phyloP scores from a whole-genome alignment of 30 jellyfish, hydroid and myxozoan genomes.

The Catostylus mosaicus region DNA sequence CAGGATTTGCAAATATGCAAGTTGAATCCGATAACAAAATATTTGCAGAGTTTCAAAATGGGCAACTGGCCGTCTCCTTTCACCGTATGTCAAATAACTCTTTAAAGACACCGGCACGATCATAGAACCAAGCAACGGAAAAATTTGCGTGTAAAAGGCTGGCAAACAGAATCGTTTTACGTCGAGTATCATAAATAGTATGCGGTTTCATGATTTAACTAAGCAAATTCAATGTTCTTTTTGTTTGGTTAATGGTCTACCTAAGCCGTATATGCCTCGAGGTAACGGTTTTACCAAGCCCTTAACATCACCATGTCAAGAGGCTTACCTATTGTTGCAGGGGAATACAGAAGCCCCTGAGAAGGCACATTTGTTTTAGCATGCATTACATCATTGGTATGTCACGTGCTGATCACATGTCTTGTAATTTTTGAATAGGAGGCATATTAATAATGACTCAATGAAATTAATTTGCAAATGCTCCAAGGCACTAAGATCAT shows the following conservation, averaged over 20 bases:
- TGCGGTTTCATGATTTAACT: background rate
- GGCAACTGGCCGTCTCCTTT: conserved; percentile 22
- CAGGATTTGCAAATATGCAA: conserved; percentile 61
- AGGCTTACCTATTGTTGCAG: too few relatives aligned
- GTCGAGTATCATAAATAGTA: background rate
- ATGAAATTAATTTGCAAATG: too few relatives aligned
- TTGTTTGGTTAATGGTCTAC: background rate
- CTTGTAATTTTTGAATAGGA: too few relatives aligned
- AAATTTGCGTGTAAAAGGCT: background rate
- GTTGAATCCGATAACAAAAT: conserved; percentile 51
- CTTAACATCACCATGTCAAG: too few relatives aligned
- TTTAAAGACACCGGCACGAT: conserved; percentile 31
- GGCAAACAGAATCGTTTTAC: conserved; percentile 33
- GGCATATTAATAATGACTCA: too few relatives aligned
- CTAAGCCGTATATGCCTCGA: too few relatives aligned
- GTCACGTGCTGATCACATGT: too few relatives aligned
- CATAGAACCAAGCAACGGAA: conserved; percentile 11
- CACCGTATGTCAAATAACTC: conserved; percentile 48
- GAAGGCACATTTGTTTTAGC: too few relatives aligned
- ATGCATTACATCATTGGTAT: too few relatives aligned
- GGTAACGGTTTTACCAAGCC: background rate
- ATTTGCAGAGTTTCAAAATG: conserved; percentile 29
- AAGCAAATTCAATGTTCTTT: background rate
- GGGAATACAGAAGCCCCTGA: too few relatives aligned
- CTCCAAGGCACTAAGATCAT: too few relatives aligned